Evolutionary conservation across 2,797 vertebrate genomes (phyloP).

Genomic region (Chaetophractus vellerosus): DNA sequence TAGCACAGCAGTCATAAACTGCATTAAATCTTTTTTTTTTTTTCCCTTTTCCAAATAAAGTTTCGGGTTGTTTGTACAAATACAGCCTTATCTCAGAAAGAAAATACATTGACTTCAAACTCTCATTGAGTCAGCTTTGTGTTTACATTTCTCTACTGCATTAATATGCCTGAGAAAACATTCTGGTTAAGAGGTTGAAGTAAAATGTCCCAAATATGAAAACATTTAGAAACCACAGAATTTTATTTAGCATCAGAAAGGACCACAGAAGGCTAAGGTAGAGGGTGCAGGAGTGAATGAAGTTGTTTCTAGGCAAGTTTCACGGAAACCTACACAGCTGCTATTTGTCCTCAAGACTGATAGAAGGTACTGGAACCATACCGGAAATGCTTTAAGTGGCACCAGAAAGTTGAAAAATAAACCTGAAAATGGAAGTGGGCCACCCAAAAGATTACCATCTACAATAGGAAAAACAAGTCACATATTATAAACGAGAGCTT

Average conservation of each 20-base stretch:
- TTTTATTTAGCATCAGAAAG: background rate
- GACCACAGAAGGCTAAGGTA: background rate
- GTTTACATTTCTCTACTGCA: conserved; percentile 65
- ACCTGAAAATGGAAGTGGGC: conserved; percentile 49
- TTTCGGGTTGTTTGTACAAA: conserved; percentile 73
- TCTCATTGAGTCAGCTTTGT: background rate
- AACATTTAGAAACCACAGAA: background rate
- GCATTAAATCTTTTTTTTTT: background rate
- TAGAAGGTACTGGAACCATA: conserved; percentile 45
- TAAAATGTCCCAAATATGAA: background rate
- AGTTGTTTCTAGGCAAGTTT: background rate
- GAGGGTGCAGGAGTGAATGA: background rate
- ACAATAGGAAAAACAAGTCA: background rate
- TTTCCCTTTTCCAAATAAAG: conserved; percentile 54
- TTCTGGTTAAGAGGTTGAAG: background rate
- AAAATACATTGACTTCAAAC: conserved; percentile 61
- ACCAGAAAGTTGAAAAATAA: conserved; percentile 50
- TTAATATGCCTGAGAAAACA: conserved; percentile 31
- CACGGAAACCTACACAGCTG: conserved; percentile 21
- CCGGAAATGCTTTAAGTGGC: conserved; percentile 49
- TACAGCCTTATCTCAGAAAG: conserved; percentile 74
- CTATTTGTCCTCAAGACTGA: background rate
- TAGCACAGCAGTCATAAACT: background rate
- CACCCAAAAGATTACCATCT: conserved; percentile 28
- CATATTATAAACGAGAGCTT: background rate